A percentile compares a stretch with the other conserved stretches of the same genome.
phyloP scores from a whole-genome alignment of 2,888 invertebrate species.

The Orthosia cruda region DNA sequence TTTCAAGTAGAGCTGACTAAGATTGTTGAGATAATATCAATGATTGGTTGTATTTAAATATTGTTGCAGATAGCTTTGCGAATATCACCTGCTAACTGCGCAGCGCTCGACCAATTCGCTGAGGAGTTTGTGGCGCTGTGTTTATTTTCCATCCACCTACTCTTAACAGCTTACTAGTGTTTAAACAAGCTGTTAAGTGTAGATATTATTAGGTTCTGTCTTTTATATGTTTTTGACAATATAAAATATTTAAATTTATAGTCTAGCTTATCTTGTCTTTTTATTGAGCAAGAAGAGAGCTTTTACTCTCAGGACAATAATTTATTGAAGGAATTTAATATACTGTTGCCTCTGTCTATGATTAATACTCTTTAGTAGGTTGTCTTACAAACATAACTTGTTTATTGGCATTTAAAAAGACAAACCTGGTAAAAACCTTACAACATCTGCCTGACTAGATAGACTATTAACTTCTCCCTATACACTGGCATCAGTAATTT shows the following conservation, averaged over 20 bases:
- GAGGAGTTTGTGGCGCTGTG: no score
- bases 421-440: neutral
- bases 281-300: neutral
- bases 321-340: slow-evolving; percentile 20
- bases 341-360: neutral
- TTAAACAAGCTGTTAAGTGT: neutral
- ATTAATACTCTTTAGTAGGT: neutral
- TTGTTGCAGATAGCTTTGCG: neutral
- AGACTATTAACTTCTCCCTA: slow-evolving; percentile 22
- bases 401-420: slow-evolving; percentile 17
- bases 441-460: slow-evolving; percentile 7
- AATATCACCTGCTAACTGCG: neutral
- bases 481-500: slow-evolving; percentile 38
- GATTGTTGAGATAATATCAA: slow-evolving; percentile 28
- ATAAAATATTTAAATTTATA: neutral
- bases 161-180: no score
- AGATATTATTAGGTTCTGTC: neutral
- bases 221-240: neutral
- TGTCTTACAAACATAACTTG: slow-evolving; percentile 13
- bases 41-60: slow-evolving; percentile 39
- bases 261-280: neutral
- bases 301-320: neutral
- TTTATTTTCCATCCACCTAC: neutral
- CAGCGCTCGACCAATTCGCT: neutral
- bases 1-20: slow-evolving; percentile 21